Evolutionary conservation across 2,888 invertebrate genomes (phyloP).

Genomic region (Calliopum simillimum): DNA sequence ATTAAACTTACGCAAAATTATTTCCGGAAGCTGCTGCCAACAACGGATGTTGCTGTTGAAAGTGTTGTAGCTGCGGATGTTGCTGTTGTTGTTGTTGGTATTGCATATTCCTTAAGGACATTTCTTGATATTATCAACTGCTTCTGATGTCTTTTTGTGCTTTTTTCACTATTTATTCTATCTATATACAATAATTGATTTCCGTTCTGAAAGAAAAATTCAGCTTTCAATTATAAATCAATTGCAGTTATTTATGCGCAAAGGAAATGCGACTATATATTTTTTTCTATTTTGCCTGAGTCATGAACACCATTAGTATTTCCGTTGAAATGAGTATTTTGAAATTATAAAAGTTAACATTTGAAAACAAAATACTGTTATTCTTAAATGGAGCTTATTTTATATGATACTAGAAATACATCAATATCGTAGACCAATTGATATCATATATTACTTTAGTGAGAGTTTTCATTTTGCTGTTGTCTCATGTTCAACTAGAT

Average conservation of each 20-base stretch:
- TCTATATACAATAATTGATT: slow-evolving; percentile 26
- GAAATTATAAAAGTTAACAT: too few relatives aligned
- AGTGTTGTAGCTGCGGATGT: slow-evolving; percentile 6
- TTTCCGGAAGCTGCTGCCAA: slow-evolving; percentile 38
- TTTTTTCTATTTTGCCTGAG: background rate
- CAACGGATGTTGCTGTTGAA: slow-evolving; percentile 29
- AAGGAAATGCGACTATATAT: slow-evolving; percentile 18
- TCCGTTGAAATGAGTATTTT: too few relatives aligned
- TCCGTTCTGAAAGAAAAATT: slow-evolving; percentile 21
- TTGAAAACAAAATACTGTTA: background rate
- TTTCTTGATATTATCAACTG: background rate
- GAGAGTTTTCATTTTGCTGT: too few relatives aligned
- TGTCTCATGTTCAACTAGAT: too few relatives aligned
- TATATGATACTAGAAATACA: too few relatives aligned
- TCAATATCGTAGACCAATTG: too few relatives aligned
- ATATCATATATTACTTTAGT: too few relatives aligned
- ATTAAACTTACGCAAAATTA: slow-evolving; percentile 40
- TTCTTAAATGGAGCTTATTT: background rate
- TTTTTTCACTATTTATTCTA: too few relatives aligned
- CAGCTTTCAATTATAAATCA: slow-evolving; percentile 11
- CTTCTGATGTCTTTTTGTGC: too few relatives aligned
- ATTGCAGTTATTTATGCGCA: background rate
- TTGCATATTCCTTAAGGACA: slow-evolving; percentile 25
- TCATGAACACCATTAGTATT: background rate
- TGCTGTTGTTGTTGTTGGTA: slow-evolving; percentile 26